Base-by-base conservation (phyloP, 2,797 vertebrate species). In the Cynodonichthys magdalenae region DNA sequence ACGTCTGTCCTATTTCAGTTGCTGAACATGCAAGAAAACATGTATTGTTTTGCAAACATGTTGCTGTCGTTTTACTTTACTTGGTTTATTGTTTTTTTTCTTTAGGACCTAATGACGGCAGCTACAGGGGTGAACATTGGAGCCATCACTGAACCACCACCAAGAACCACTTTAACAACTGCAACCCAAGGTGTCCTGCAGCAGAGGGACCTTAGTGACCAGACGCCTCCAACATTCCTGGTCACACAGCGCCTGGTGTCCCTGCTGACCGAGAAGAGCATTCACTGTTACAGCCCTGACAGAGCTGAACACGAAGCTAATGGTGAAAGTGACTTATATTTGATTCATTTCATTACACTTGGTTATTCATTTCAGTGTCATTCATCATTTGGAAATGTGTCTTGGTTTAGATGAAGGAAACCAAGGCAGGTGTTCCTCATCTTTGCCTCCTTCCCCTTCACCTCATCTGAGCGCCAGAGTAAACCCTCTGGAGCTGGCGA, bases 191-290 rank as follows among this genome's bases (percentile, higher is more conserved):
- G 54, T 52, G 63, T 48, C 46, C 80, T 82, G 66, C 82, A 75
- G 3, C 83, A 74, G 36, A 78, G 70, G 41, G 91, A 92, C 66
- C 70, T 41, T 65, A 86, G 41, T 14, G 91, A 92, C 31, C 84
- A 86, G 52, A 89, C 66, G 0, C 86, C 90, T 0, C 83, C 92
- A 1, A 90, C 89, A 1, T 94, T 95, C 76, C 79, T 94, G 77
- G 94, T 95, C 68, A 94, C 93, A 12, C 94, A 95, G 69, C 93
- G 89, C 66, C 89, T 95, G 53, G 94, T 95, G 60, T 91, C 92
- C 15, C 84, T 95, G 63, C 90, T 95, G 36, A 94, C 94, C 1
- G 92, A 93, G 48, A 94, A 93, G 82, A 89, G 87, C 1, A 64
- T 90, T 56, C 85, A 90, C 7, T 90, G 88, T 41, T 83, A 80